phyloP scores from a whole-genome alignment of 2,888 invertebrate species.

The Ashinkailepas kermadecensis region DNA sequence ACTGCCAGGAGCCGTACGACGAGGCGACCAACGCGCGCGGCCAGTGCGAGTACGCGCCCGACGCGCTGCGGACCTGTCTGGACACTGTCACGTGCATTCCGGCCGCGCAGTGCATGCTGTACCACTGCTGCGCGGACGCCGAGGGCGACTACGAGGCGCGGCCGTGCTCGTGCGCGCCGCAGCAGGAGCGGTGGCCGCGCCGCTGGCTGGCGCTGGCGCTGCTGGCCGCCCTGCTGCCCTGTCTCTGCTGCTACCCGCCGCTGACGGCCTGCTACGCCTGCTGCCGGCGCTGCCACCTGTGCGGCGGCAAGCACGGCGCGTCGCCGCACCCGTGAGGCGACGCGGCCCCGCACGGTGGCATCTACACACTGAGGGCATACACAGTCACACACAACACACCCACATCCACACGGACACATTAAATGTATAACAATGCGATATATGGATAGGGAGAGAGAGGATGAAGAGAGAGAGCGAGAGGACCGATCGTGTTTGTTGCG shows the following conservation, averaged over 20 bases:
- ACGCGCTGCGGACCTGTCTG: slow-evolving; percentile 68
- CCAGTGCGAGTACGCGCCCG: slow-evolving; percentile 64
- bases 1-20: slow-evolving; percentile 54
- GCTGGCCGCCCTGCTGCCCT: slow-evolving; percentile 79
- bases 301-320: slow-evolving; percentile 67
- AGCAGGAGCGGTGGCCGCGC: slow-evolving; percentile 63
- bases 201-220: slow-evolving; percentile 81
- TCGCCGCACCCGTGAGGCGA: slow-evolving; percentile 25
- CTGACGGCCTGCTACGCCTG: slow-evolving; percentile 75
- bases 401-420: neutral
- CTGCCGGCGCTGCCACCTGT: slow-evolving; percentile 68
- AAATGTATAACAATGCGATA: slow-evolving; percentile 2
- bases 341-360: too few relatives aligned
- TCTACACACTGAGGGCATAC: too few relatives aligned
- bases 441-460: neutral
- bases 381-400: neutral
- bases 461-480: too few relatives aligned
- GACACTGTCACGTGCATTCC: slow-evolving; percentile 74
- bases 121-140: slow-evolving; percentile 86
- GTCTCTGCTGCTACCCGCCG: slow-evolving; percentile 88
- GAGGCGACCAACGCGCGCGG: slow-evolving; percentile 80
- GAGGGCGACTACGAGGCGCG: slow-evolving; percentile 71
- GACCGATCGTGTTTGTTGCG: neutral
- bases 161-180: slow-evolving; percentile 68
- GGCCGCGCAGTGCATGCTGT: slow-evolving; percentile 81